Base-by-base conservation (phyloP, 1,140 invertebrate species). In the Drosophila subobscura region DNA sequence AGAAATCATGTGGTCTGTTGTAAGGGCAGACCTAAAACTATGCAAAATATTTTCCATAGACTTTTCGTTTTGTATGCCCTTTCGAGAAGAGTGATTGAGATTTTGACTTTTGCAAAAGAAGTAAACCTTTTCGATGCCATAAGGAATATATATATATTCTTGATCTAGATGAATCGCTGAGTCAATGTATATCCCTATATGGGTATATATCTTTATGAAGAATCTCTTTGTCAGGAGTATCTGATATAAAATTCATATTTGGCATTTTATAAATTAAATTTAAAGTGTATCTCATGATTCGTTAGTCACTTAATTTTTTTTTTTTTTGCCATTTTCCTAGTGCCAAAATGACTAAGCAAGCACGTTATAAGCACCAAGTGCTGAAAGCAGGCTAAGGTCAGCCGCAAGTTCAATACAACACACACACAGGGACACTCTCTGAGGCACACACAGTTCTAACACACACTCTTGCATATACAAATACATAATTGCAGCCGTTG, bases 301-400 rank as follows among this genome's bases (percentile, higher is more conserved):
- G 33, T 37, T 37, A 14, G 0, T 0, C 2, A 25, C 5, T 23
- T 23, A 3, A 16, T 47, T 0, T 2, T 47, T 14, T 47, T 47
- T 23, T 25, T 12, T 33, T n/a, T 33, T 16, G 25, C 27, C 14
- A 10, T 14, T 41, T 42, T 71, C 37, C 16, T 40, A 80, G 60
- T 60, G 59, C 50, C 63, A 65, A 86, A 85, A 68, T 77, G 77
- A 73, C 76, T 68, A 77, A 79, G 63, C 60, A 81, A 52, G 41
- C 45, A 37, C 33, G 33, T 10, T 37, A 12, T 37, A 37, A 12
- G 33, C 33, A 10, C 33, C 12, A 49, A 59, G 22, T 64, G 37
- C 16, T 50, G 49, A 85, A 85, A 80, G 68, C 64, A 86, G 80
- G 80, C 80, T 85, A 85, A 85, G 80, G 80, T 85, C 80, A 81